Percentiles rank a stretch among this genome's conserved stretches.
These are phyloP conservation scores for Tetramorium simillimum DNA, from an alignment of 1,140 invertebrate species.

Conservation along the genomic window DNA sequence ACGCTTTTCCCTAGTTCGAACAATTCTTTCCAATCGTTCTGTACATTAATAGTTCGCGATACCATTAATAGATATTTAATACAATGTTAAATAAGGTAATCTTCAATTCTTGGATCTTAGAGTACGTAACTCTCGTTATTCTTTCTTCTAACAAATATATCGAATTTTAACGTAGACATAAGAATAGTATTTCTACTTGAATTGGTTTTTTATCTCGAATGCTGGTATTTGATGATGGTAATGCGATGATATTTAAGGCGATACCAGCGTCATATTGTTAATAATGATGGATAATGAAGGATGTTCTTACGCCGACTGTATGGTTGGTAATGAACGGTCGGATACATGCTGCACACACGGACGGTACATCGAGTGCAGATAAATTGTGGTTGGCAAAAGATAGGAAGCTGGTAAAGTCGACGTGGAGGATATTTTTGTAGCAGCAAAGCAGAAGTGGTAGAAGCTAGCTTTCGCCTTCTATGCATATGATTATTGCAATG, in stretches of 20 bases:
- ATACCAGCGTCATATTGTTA: not conserved
- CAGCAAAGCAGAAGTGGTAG: conserved; percentile 70
- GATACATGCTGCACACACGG: not conserved
- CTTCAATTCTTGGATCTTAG: not conserved
- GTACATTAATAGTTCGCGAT: not conserved
- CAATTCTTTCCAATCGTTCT: not conserved
- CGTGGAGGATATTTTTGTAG: conserved; percentile 78
- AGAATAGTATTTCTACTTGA: not conserved
- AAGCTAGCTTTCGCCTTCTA: conserved; percentile 32
- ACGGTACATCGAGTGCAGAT: conserved; percentile 56
- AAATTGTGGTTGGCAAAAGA: conserved; percentile 66
- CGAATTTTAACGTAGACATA: not conserved
- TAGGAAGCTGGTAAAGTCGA: conserved; percentile 77
- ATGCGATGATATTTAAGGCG: not conserved
- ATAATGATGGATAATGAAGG: conserved; percentile 30
- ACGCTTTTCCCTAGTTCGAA: not conserved
- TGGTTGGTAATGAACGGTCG: not conserved
- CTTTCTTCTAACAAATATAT: not conserved
- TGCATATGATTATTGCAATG: conserved; percentile 37
- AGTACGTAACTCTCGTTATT: not conserved
- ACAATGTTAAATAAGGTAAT: not conserved
- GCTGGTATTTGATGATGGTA: not conserved
- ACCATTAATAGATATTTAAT: not conserved
- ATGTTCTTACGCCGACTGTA: not conserved
- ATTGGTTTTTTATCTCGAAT: not conserved